Evolutionary conservation across 2,888 invertebrate genomes (phyloP).

Genomic region (Chirona hameri): DNA sequence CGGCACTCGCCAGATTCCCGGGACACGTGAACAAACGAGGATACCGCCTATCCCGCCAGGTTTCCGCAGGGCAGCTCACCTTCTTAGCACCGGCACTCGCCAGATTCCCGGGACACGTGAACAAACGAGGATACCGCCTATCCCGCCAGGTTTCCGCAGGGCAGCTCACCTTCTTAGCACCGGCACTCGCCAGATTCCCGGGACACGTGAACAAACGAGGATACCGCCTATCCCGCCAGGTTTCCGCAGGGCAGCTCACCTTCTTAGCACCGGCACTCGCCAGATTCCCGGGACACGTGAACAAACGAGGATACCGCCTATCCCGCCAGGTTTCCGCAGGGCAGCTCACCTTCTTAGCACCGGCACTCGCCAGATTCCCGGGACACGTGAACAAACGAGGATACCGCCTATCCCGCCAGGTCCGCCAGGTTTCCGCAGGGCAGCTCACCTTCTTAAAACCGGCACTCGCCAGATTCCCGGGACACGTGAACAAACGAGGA

Average conservation of each 20-base stretch:
- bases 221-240: no score
- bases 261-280: slow-evolving; percentile 60
- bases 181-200: neutral
- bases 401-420: no score
- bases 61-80: slow-evolving; percentile 49
- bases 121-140: neutral
- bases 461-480: neutral
- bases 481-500: neutral
- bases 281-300: neutral
- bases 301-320: neutral
- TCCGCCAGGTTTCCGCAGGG: neutral
- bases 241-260: slow-evolving; percentile 49
- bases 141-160: neutral
- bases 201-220: neutral
- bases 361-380: neutral
- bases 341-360: slow-evolving; percentile 66
- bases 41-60: no score
- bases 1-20: neutral
- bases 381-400: neutral
- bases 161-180: slow-evolving; percentile 66
- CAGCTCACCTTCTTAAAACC: slow-evolving; percentile 65
- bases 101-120: neutral
- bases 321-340: neutral
- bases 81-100: slow-evolving; percentile 60
- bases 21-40: neutral